These are phyloP conservation scores for Cyanistes caeruleus DNA, from an alignment of 2,113 vertebrate species.

Conservation along the genomic window DNA sequence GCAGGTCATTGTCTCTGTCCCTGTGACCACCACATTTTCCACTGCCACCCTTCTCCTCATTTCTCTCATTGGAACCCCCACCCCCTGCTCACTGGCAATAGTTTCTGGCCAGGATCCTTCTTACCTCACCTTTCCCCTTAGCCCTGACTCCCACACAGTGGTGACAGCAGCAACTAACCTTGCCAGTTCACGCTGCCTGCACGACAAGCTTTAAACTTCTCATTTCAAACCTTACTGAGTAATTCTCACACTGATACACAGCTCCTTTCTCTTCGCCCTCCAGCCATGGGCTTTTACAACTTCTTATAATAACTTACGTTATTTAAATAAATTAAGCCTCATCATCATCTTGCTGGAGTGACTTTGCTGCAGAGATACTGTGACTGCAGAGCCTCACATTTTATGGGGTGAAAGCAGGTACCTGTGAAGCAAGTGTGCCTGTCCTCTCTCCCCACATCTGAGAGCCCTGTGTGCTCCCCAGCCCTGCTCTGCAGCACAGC, in stretches of 20 bases:
- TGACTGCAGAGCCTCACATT: neutral
- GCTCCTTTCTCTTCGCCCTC: neutral
- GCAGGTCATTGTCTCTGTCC: neutral
- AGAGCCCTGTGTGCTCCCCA: accelerated
- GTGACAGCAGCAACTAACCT: neutral
- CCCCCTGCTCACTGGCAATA: accelerated
- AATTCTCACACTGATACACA: neutral
- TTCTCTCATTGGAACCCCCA: neutral
- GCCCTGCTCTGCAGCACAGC: neutral
- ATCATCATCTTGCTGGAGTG: neutral
- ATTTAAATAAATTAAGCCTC: slow-evolving; percentile 26
- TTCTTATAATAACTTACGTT: neutral
- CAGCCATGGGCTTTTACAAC: neutral
- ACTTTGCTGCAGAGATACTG: neutral
- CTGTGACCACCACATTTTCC: neutral
- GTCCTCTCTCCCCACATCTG: accelerated
- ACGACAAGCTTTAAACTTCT: neutral
- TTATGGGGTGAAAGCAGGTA: neutral
- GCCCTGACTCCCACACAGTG: neutral
- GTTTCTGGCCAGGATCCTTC: neutral
- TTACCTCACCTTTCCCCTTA: neutral
- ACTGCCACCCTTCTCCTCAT: neutral
- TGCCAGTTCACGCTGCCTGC: neutral
- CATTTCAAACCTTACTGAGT: slow-evolving; percentile 27
- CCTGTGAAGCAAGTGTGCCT: neutral